phyloP scores from a whole-genome alignment of 92 coral and sea anemone species.

The Epizoanthus rinbou region DNA sequence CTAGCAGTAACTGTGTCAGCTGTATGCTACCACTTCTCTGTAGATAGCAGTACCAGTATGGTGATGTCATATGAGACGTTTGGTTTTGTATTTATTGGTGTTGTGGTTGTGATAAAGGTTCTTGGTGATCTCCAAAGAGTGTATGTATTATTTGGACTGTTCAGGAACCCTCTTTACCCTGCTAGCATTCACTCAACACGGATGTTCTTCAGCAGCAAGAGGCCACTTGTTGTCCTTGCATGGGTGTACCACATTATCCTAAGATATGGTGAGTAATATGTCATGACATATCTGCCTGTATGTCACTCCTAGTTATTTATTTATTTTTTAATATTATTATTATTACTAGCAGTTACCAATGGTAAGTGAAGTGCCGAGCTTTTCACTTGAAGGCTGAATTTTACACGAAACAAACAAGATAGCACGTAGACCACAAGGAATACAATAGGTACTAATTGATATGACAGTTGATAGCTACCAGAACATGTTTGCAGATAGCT shows the following conservation, averaged over 20 bases:
- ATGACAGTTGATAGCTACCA: too few relatives aligned
- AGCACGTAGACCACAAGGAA: too few relatives aligned
- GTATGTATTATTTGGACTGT: constrained; percentile 73
- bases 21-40: constrained; percentile 65
- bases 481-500: too few relatives aligned
- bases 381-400: too few relatives aligned
- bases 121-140: constrained; percentile 87
- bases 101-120: constrained; percentile 70
- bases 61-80: constrained; percentile 57
- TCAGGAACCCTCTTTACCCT: constrained; percentile 90
- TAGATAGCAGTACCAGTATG: constrained; percentile 12
- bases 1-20: constrained; percentile 52
- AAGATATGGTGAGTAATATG: constrained; percentile 70
- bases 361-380: too few relatives aligned
- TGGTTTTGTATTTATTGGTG: constrained; percentile 68
- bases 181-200: constrained; percentile 66
- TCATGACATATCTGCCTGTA: too few relatives aligned
- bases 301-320: too few relatives aligned
- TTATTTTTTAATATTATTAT: too few relatives aligned
- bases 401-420: too few relatives aligned
- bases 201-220: constrained; percentile 68
- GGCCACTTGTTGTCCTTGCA: constrained; percentile 54
- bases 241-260: constrained; percentile 63
- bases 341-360: too few relatives aligned
- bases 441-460: too few relatives aligned